Percentiles rank a stretch among this genome's conserved stretches.
Conservation (phyloP, 2,888 invertebrate genomes). For the Nomada fabriciana region DNA sequence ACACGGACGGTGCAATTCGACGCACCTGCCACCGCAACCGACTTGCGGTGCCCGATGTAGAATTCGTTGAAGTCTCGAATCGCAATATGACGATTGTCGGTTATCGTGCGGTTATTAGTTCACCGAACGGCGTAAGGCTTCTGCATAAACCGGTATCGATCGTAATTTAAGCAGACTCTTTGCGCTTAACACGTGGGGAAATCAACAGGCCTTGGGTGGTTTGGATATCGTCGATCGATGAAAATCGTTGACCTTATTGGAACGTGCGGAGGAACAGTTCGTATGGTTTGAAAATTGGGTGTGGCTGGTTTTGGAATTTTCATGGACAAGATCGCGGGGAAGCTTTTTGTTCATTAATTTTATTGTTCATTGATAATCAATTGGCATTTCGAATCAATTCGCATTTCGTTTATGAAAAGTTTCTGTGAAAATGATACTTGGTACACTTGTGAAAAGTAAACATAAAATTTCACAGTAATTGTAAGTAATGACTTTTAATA, state of each 20-base stretch:
- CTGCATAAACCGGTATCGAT: slow-evolving; percentile 1
- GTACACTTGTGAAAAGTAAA: too few relatives aligned
- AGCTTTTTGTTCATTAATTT: too few relatives aligned
- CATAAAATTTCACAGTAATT: too few relatives aligned
- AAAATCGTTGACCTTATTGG: neutral
- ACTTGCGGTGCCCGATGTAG: slow-evolving; percentile 41
- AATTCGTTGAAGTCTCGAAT: slow-evolving; percentile 56
- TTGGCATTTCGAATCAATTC: too few relatives aligned
- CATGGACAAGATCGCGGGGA: neutral
- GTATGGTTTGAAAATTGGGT: neutral
- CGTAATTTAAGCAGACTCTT: slow-evolving; percentile 5
- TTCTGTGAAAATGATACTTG: too few relatives aligned
- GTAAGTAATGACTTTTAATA: too few relatives aligned
- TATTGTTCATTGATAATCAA: too few relatives aligned
- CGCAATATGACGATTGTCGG: slow-evolving; percentile 27
- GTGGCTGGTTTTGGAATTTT: neutral
- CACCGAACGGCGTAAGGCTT: neutral
- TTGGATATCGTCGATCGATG: neutral
- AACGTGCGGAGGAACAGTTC: neutral
- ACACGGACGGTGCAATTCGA: slow-evolving; percentile 72
- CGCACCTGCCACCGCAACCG: slow-evolving; percentile 69
- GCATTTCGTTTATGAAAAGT: too few relatives aligned
- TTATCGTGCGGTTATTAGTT: slow-evolving; percentile 25
- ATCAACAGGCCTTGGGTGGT: neutral
- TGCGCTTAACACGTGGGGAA: neutral